Percentiles rank a stretch among this genome's conserved stretches.
phyloP scores from a whole-genome alignment of 2,113 vertebrate genomes.

The Hepsetus odoe region DNA sequence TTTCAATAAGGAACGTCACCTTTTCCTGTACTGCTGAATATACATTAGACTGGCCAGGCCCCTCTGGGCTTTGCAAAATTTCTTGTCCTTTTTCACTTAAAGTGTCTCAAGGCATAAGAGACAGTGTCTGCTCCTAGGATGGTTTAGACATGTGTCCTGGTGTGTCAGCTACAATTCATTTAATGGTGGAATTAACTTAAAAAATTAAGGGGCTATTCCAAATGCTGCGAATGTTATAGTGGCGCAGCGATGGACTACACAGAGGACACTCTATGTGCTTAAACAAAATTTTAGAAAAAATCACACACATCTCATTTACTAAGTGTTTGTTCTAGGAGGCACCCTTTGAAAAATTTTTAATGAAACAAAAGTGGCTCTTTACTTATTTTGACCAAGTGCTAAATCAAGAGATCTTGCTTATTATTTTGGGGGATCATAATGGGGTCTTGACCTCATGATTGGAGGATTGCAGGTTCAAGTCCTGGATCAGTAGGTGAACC shows the following conservation, averaged over 20 bases:
- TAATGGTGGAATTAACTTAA: slow-evolving; percentile 15
- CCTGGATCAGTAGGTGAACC: no score
- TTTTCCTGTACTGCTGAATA: slow-evolving; percentile 72
- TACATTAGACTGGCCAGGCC: slow-evolving; percentile 65
- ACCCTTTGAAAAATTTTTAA: background rate
- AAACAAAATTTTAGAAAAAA: no score
- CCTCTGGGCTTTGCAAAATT: slow-evolving; percentile 56
- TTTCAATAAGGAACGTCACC: slow-evolving; percentile 75
- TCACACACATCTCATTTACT: no score
- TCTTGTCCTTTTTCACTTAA: slow-evolving; percentile 36
- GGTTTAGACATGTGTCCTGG: slow-evolving; percentile 5
- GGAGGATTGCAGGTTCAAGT: no score
- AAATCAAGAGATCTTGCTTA: no score
- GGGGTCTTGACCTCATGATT: no score
- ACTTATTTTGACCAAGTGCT: no score
- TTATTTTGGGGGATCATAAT: no score
- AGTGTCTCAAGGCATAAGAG: slow-evolving; percentile 34
- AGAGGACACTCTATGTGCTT: no score
- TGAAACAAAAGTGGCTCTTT: background rate
- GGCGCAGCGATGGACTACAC: background rate
- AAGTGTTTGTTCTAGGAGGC: no score
- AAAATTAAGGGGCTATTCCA: background rate
- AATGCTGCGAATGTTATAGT: slow-evolving; percentile 6
- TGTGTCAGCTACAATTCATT: slow-evolving; percentile 22
- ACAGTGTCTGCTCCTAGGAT: slow-evolving; percentile 24